phyloP scores from a whole-genome alignment of 2,113 vertebrate species.

The Dasyornis broadbenti region DNA sequence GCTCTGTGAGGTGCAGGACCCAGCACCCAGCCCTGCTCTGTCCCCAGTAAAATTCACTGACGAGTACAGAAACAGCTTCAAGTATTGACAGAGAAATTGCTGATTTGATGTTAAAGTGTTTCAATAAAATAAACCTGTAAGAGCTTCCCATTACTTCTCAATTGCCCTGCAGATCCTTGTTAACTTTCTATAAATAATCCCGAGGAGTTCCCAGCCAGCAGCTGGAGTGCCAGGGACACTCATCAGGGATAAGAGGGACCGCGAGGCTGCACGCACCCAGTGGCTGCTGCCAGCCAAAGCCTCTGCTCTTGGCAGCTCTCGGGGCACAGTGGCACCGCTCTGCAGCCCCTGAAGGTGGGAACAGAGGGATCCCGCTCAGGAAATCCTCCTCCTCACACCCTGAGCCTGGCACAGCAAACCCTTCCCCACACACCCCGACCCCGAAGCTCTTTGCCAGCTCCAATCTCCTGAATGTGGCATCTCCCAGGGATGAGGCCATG shows the following conservation, averaged over 20 bases:
- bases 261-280: too few species aligned
- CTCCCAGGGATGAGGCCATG: not conserved
- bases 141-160: not conserved
- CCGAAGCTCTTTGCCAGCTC: not conserved
- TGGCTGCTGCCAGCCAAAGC: not conserved
- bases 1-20: not conserved
- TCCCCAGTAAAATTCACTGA: not conserved
- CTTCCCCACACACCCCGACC: rapidly evolving
- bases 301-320: rapidly evolving
- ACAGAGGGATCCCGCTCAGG: rapidly evolving
- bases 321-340: rapidly evolving
- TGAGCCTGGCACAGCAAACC: not conserved
- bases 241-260: not conserved
- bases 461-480: rapidly evolving
- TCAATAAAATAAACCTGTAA: not conserved
- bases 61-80: not conserved
- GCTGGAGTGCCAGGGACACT: not conserved
- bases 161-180: not conserved
- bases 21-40: not conserved
- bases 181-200: not conserved
- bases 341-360: rapidly evolving
- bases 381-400: not conserved
- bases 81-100: not conserved
- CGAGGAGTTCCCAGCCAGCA: not conserved
- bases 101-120: not conserved